A percentile compares a stretch with the other conserved stretches of the same genome.
Conservation (phyloP, 1,140 invertebrate genomes). For the Zophobas atratus region DNA sequence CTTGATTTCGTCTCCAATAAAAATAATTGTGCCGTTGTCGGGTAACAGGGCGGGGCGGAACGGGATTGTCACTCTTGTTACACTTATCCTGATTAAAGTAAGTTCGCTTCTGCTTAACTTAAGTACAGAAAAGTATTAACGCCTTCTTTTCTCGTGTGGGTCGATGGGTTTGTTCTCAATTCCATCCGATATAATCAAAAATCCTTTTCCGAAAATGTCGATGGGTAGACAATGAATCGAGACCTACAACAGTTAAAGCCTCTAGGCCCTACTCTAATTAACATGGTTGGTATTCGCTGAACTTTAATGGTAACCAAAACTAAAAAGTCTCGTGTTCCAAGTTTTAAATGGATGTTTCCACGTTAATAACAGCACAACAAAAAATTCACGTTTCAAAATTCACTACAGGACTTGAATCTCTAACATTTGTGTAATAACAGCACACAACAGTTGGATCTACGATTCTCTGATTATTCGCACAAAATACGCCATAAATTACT, state of each 20-base stretch:
- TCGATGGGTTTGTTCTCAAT: no score
- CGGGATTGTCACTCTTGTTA: slow-evolving; percentile 23
- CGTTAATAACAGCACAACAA: not conserved
- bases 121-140: not conserved
- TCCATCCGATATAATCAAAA: not conserved
- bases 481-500: no score
- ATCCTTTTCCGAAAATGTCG: not conserved
- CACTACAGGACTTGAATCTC: no score
- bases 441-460: no score
- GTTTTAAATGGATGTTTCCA: not conserved
- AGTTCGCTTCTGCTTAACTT: not conserved
- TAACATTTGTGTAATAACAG: no score
- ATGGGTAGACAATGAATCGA: not conserved
- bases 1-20: slow-evolving; percentile 9
- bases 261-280: not conserved
- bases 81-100: slow-evolving; percentile 30
- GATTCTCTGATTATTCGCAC: no score
- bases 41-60: slow-evolving; percentile 19
- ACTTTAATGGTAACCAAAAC: not conserved
- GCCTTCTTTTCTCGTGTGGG: no score
- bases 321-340: not conserved
- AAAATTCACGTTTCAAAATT: not conserved
- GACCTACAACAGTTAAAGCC: not conserved
- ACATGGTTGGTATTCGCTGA: not conserved
- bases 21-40: slow-evolving; percentile 20